Evolutionary conservation across 2,797 vertebrate species (phyloP).

Genomic region (Miichthys miiuy): DNA sequence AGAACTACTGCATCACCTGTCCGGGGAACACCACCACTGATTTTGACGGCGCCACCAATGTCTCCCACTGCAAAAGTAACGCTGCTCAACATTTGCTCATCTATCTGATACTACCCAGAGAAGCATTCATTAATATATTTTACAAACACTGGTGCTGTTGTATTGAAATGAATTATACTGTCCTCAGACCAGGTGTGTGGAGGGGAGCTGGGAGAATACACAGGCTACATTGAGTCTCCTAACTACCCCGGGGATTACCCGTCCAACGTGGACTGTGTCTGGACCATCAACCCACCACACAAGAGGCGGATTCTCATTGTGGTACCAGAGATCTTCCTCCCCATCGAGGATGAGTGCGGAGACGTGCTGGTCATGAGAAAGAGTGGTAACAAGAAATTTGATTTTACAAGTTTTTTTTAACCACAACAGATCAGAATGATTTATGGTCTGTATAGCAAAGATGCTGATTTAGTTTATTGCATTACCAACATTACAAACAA

Average conservation of each 20-base stretch:
- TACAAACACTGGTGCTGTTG: background rate
- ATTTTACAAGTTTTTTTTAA: background rate
- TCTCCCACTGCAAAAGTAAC: constrained; percentile 97
- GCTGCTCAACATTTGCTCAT: background rate
- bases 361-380: constrained; percentile 98
- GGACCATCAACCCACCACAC: constrained; percentile 96
- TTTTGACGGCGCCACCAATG: constrained; percentile 96
- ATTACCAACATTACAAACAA: background rate
- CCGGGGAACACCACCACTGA: constrained; percentile 97
- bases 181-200: constrained; percentile 93
- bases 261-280: constrained; percentile 95
- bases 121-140: too few species aligned
- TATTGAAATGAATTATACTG: background rate
- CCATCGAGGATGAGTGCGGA: constrained; percentile 96
- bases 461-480: background rate
- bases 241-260: constrained; percentile 99
- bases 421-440: background rate
- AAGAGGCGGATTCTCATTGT: constrained; percentile 97
- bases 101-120: background rate
- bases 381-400: constrained; percentile 85
- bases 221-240: constrained; percentile 96
- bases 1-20: constrained; percentile 96
- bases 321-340: constrained; percentile 97
- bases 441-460: background rate
- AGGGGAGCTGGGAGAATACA: constrained; percentile 95